These are phyloP conservation scores for Trichogramma evanescens DNA, from an alignment of 2,888 invertebrate genomes.

Conservation along the genomic window DNA sequence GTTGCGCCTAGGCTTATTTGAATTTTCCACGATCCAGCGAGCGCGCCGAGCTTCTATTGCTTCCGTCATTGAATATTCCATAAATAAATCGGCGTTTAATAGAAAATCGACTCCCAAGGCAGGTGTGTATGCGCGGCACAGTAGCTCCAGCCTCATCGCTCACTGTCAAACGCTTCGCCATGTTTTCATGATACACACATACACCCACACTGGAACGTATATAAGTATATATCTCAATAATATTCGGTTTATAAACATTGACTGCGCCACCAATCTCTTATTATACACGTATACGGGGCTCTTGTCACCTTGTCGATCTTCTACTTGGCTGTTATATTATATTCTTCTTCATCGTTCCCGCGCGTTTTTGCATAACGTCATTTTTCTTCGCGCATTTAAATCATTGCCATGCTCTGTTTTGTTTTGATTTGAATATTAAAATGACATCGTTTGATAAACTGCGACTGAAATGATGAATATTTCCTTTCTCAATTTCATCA, in stretches of 20 bases:
- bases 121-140: too few relatives aligned
- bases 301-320: slow-evolving; percentile 5
- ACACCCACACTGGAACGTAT: too few relatives aligned
- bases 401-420: too few relatives aligned
- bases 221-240: slow-evolving; percentile 36
- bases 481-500: neutral
- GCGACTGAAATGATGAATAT: too few relatives aligned
- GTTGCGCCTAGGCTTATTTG: slow-evolving; percentile 30
- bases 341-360: neutral
- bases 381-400: neutral
- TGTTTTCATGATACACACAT: neutral
- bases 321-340: slow-evolving; percentile 9
- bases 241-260: slow-evolving; percentile 44
- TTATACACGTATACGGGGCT: slow-evolving; percentile 21
- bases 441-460: too few relatives aligned
- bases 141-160: slow-evolving; percentile 32
- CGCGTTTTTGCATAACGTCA: neutral
- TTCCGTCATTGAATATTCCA: slow-evolving; percentile 41
- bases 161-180: slow-evolving; percentile 33
- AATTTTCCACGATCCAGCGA: slow-evolving; percentile 32
- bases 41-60: slow-evolving; percentile 8
- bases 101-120: slow-evolving; percentile 33
- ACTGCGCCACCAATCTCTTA: slow-evolving; percentile 27
- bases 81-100: slow-evolving; percentile 46
- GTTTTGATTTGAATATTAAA: too few relatives aligned